These are phyloP conservation scores for Phymastichus coffea DNA, from an alignment of 1,140 invertebrate species.

Conservation along the genomic window DNA sequence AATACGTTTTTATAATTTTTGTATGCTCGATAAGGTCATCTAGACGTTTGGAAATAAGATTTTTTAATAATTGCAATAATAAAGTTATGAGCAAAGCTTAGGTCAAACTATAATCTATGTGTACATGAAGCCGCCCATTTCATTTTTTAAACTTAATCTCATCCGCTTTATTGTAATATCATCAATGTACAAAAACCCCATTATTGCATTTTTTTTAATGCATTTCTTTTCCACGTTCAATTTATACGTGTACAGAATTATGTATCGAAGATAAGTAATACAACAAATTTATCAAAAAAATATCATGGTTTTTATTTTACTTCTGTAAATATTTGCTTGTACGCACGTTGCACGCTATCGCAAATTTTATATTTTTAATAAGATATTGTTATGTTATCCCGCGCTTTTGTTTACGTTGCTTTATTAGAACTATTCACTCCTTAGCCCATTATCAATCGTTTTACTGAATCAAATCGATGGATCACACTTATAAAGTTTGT, in stretches of 20 bases:
- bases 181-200: slow-evolving; percentile 7
- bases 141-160: slow-evolving; percentile 20
- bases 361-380: neutral
- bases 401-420: neutral
- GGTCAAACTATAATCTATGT: slow-evolving; percentile 12
- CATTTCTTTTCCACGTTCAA: slow-evolving; percentile 14
- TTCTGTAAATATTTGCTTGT: slow-evolving; percentile 6
- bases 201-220: slow-evolving; percentile 14
- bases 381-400: neutral
- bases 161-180: slow-evolving; percentile 23
- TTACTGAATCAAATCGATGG: slow-evolving; percentile 1
- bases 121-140: slow-evolving; percentile 14
- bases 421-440: neutral
- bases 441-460: too few species aligned
- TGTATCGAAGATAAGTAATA: slow-evolving; percentile 22
- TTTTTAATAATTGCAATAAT: slow-evolving; percentile 19
- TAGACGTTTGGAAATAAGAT: slow-evolving; percentile 2
- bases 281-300: slow-evolving; percentile 14
- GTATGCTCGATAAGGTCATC: slow-evolving; percentile 14
- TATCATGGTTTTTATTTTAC: slow-evolving; percentile 23
- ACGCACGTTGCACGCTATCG: slow-evolving; percentile 21
- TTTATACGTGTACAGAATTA: slow-evolving; percentile 25
- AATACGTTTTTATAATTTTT: slow-evolving; percentile 14
- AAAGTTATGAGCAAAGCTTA: slow-evolving; percentile 1
- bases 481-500: neutral